These are phyloP conservation scores for Liodrosophila aerea DNA, from an alignment of 2,888 invertebrate genomes.

Conservation along the genomic window DNA sequence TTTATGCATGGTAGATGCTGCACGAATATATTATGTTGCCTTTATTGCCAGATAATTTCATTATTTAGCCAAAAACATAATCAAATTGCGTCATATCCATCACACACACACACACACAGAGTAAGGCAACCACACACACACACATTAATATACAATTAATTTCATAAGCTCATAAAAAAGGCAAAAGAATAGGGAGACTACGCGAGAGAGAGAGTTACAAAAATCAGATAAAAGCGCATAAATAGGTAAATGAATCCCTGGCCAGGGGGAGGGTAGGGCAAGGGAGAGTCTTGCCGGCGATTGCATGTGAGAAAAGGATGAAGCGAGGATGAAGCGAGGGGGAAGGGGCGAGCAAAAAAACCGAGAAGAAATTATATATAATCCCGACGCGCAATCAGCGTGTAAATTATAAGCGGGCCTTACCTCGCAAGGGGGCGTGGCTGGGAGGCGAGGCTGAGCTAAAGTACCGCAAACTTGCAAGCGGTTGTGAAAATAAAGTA, in stretches of 20 bases:
- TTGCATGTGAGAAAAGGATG: conserved; percentile 17
- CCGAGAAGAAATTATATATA: conserved; percentile 71
- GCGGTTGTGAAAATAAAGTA: conserved; percentile 75
- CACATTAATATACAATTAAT: conserved; percentile 63
- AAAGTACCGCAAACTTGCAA: conserved; percentile 75
- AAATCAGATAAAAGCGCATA: conserved; percentile 63
- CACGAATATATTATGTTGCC: conserved; percentile 41
- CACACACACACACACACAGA: conserved; percentile 38
- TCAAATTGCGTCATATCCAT: conserved; percentile 69
- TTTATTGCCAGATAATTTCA: conserved; percentile 73
- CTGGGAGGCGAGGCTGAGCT: conserved; percentile 50
- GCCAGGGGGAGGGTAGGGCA: conserved; percentile 1
- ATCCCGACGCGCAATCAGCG: conserved; percentile 73
- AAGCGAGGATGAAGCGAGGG: neutral
- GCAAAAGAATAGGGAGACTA: conserved; percentile 21
- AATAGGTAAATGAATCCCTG: conserved; percentile 32
- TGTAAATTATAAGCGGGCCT: conserved; percentile 71
- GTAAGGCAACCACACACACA: conserved; percentile 30
- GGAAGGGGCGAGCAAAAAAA: conserved; percentile 24
- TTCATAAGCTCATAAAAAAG: conserved; percentile 74
- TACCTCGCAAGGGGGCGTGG: conserved; percentile 29
- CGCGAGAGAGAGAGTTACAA: conserved; percentile 24
- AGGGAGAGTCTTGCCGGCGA: conserved; percentile 41
- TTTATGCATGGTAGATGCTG: conserved; percentile 35
- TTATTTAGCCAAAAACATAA: conserved; percentile 73